phyloP scores from a whole-genome alignment of 2,113 vertebrate species.

The Ovis aries region ARS-UI_Ramb_v3.0 NC_056054.1:36086501-36087000 shows the following conservation, averaged over 20 bases:
- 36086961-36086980: background rate
- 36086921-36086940: background rate
- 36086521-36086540: background rate
- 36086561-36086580: background rate
- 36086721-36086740: accelerated
- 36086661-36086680: background rate
- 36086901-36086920: background rate
- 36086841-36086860: background rate
- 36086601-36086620: background rate
- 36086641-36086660: background rate
- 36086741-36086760: background rate
- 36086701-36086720: background rate
- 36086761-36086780: background rate
- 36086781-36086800: background rate
- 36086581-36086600: background rate
- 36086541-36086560: background rate
- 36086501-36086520: background rate
- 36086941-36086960: background rate
- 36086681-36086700: accelerated
- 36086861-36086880: background rate
- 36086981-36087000: background rate
- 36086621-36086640: background rate
- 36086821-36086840: background rate
- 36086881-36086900: background rate
- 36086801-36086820: background rate